Base-by-base conservation (phyloP, 2,888 invertebrate species). In the Rhingia rostrata region DNA sequence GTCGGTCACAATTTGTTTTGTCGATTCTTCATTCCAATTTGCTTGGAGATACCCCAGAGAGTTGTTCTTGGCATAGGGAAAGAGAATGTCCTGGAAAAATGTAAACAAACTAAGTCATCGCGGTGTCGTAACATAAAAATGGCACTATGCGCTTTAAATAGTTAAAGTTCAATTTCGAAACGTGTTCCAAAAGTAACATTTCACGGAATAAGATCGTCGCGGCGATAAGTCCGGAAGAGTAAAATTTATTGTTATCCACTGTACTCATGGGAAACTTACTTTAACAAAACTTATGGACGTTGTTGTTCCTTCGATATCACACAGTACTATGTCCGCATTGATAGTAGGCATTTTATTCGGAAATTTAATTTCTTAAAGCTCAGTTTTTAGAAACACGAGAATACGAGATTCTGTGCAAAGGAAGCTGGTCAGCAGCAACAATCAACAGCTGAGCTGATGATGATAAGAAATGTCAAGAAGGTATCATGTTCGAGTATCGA, bases 221-320 rank as follows among this genome's bases (percentile, higher is more conserved):
- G n/a, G 43, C 10, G 43, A 45, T n/a, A 43, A n/a, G 12, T n/a
- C 6, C 12, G 0, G n/a, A 2, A 6, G 0, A 6, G 0, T n/a
- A 0, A 12, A 12, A 6, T 4, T 0, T 6, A 12, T 1, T n/a
- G 43, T n/a, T 12, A 43, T n/a, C 12, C 6, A 3, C 0, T 12
- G 30, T 4, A 32, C 6, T 5, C 10, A 30, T 10, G 49, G 1
- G 10, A 22, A 9, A 12, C 6, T 88, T 90, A 93, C 93, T 92
- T 95, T 94, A 30, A 95, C 95, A 90, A 95, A 95, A 86, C 93
- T 93, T 86, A 95, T 94, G 56, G 95, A 94, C 47, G 95, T 95
- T 58, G 94, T 95, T 22, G 95, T 95, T 86, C 95, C 95, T 90
- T 95, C 95, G 88, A 95, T 94, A 88, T 95, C 95, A 67, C 94